Conservation (phyloP, 2,888 invertebrate species). For the Eilema sororculum region DNA sequence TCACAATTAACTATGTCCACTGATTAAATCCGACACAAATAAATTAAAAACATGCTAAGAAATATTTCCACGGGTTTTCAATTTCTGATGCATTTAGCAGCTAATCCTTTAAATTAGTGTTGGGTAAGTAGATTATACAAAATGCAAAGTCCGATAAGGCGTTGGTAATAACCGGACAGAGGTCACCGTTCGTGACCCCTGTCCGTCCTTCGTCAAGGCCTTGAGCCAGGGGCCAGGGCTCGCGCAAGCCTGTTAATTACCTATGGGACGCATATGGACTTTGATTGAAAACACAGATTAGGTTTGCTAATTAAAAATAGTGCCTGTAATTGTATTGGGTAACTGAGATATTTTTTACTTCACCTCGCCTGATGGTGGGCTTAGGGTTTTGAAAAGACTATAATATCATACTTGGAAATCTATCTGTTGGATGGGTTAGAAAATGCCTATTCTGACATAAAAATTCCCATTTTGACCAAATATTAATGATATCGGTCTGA, state of each 20-base stretch:
- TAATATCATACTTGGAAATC: too few species aligned
- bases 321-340: too few species aligned
- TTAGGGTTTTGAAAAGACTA: too few species aligned
- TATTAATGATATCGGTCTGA: too few species aligned
- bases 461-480: too few species aligned
- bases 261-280: conserved; percentile 14
- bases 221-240: conserved; percentile 28
- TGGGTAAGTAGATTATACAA: conserved; percentile 20
- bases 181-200: conserved; percentile 39
- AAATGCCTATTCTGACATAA: too few species aligned
- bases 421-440: too few species aligned
- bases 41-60: too few species aligned
- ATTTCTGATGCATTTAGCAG: neutral
- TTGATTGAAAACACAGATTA: conserved; percentile 24
- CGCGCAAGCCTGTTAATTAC: conserved; percentile 46
- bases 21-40: too few species aligned
- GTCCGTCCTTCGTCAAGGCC: conserved; percentile 48
- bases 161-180: conserved; percentile 37
- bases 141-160: conserved; percentile 40
- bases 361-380: too few species aligned
- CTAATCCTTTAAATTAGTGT: conserved; percentile 26
- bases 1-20: too few species aligned
- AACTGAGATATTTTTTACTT: too few species aligned
- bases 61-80: neutral
- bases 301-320: neutral